These are phyloP conservation scores for Drosophila mercatorum DNA, from an alignment of 2,888 invertebrate species.

Conservation along the genomic window DNA sequence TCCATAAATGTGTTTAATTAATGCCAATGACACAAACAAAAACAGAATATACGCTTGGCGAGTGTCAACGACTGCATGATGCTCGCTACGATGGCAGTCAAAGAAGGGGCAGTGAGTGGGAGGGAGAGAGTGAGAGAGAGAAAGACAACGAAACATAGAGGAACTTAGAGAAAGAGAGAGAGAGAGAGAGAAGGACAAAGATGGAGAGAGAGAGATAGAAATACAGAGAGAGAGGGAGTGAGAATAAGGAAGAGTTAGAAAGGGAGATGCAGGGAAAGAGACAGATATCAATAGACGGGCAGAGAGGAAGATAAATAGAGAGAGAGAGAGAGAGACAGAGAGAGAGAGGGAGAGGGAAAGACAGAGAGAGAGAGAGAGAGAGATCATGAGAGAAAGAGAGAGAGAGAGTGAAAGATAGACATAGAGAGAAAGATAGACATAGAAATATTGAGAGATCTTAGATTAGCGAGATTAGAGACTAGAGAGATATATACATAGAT, in stretches of 20 bases:
- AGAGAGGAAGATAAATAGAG: neutral
- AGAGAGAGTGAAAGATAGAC: too few relatives aligned
- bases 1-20: constrained; percentile 77
- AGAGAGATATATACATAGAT: too few relatives aligned
- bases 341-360: neutral
- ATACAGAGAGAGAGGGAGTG: neutral
- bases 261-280: neutral
- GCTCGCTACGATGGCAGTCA: neutral
- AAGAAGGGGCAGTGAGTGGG: neutral
- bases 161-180: neutral
- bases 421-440: too few relatives aligned
- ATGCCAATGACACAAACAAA: constrained; percentile 66
- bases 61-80: constrained; percentile 2
- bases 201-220: neutral
- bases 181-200: neutral
- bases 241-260: neutral
- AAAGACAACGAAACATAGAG: too few relatives aligned
- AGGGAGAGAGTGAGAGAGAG: neutral
- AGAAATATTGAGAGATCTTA: too few relatives aligned
- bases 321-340: neutral
- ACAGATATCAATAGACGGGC: neutral
- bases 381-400: too few relatives aligned
- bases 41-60: neutral
- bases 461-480: too few relatives aligned
- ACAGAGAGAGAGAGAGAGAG: too few relatives aligned